A percentile compares a stretch with the other conserved stretches of the same genome.
Conservation (phyloP, 2,113 vertebrate species). For the Pitta sordida region DNA sequence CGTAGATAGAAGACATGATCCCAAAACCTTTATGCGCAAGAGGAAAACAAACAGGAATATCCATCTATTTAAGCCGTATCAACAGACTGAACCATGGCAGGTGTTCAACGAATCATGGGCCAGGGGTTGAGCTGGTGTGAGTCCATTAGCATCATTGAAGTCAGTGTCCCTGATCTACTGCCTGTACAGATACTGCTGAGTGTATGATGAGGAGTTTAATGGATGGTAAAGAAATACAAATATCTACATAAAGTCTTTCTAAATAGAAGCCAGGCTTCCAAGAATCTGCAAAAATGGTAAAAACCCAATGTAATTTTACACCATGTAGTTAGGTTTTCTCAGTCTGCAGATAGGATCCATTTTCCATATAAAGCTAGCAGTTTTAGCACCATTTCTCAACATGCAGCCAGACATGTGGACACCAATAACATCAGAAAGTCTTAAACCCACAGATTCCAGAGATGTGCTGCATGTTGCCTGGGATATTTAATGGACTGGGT, state of each 20-base stretch:
- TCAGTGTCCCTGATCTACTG: background rate
- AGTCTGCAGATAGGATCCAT: background rate
- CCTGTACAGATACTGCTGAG: background rate
- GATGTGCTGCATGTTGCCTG: background rate
- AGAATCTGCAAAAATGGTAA: background rate
- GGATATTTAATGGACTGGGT: background rate
- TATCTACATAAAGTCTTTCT: background rate
- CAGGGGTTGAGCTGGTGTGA: background rate
- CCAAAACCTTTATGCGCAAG: background rate
- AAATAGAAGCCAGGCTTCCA: background rate
- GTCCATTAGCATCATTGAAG: background rate
- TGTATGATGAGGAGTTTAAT: background rate
- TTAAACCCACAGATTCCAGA: background rate
- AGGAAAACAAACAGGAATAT: background rate
- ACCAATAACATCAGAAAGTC: background rate
- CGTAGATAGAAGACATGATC: background rate
- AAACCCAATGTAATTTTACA: background rate
- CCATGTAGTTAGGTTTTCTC: background rate
- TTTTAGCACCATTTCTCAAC: background rate
- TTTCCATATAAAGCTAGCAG: background rate
- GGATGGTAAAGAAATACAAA: background rate
- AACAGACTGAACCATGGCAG: background rate
- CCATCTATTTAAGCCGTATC: background rate
- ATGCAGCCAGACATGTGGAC: background rate
- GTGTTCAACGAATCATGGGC: background rate